These are phyloP conservation scores for Toxotes chatareus DNA, from an alignment of 2,113 vertebrate species.

Conservation along the genomic window DNA sequence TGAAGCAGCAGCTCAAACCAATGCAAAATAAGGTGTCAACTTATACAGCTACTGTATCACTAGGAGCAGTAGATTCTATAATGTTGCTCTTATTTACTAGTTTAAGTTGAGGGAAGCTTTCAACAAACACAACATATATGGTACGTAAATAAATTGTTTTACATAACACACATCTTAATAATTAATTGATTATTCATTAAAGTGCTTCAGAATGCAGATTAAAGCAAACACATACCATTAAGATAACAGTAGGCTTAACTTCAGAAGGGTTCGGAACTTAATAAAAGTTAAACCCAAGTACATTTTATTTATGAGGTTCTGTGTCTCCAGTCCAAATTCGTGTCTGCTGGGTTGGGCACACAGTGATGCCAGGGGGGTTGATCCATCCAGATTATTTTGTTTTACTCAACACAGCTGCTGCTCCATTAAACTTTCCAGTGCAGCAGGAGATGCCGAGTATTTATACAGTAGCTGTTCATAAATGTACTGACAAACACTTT, in stretches of 20 bases:
- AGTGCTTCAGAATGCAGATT: too few species aligned
- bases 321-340: too few species aligned
- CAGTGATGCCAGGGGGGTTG: background rate
- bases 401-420: conserved; percentile 26
- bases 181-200: too few species aligned
- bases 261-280: background rate
- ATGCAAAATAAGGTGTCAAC: too few species aligned
- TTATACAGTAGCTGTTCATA: background rate
- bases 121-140: too few species aligned
- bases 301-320: background rate
- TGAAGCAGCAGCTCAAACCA: background rate
- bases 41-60: too few species aligned
- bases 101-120: too few species aligned
- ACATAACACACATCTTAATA: too few species aligned
- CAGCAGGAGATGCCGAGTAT: background rate
- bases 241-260: background rate
- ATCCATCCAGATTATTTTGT: conserved; percentile 14
- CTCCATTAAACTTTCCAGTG: background rate
- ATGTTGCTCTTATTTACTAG: too few species aligned
- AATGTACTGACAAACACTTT: background rate
- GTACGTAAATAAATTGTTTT: too few species aligned
- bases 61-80: too few species aligned
- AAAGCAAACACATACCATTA: too few species aligned
- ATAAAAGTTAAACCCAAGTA: background rate
- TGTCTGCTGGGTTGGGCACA: background rate